Evolutionary conservation across 2,113 vertebrate species (phyloP), one percentile per base, ranked within the genome.

Genomic region (Indicator indicator): DNA sequence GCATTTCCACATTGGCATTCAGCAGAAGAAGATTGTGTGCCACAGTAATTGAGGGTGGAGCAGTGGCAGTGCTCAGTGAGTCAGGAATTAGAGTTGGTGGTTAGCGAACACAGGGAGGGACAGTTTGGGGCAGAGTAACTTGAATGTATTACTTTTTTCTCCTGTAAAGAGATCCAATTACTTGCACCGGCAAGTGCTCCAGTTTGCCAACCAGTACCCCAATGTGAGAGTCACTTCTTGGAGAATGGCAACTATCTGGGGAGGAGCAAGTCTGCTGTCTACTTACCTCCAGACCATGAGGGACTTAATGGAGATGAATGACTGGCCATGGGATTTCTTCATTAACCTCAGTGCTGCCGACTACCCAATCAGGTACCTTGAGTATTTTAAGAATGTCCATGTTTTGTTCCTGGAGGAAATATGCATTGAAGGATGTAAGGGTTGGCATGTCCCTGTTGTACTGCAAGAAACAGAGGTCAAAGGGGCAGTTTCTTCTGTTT

Each of bases 281-380:
- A 99, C 99, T 96, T 99, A 99, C 97, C 98, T 99, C 30, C 98
- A 98, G 96, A 98, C 98, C 95, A 99, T 99, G 99, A 97, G 97
- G 28, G 99, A 99, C 96, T 97, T 99, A 28, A 98, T 99, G 97
- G 98, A 99, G 89, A 99, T 99, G 99, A 98, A 94, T 38, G 98
- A 99, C 97, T 99, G 99, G 99, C 98, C 97, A 42, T 99, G 99
- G 99, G 99, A 99, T 96, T 99, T 99, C 98, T 99, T 99, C 98
- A 99, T 99, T 96, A 99, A 99, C 98, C 99, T 99, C 96, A 99
- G 99, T 16, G 99, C 99, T 16, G 99, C 99, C 0, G 99, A 99
- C 97, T 99, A 99, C 83, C 99, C 99, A 6, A 99, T 99, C 98
- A 99, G 99, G 99, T 99, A 97, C 86, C 86, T 4, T 1, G 1